Conservation (phyloP, 2,888 invertebrate species). For the Drosophila atripex region DNA sequence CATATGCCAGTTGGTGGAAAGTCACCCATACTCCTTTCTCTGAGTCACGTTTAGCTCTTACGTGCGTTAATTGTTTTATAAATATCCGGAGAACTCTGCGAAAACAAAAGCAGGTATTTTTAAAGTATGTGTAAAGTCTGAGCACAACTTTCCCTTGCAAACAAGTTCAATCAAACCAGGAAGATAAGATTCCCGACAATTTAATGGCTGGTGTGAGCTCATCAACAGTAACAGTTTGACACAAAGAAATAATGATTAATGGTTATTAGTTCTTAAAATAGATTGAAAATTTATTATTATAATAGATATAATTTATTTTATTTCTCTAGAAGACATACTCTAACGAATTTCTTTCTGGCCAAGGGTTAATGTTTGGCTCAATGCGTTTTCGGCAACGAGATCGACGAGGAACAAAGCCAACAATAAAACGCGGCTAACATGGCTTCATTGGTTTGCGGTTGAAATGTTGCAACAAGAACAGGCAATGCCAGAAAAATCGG, state of each 20-base stretch:
- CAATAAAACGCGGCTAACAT: constrained; percentile 17
- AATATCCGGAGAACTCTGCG: constrained; percentile 22
- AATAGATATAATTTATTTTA: neutral
- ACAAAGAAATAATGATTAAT: constrained; percentile 4
- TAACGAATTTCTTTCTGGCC: neutral
- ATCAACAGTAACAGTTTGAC: neutral
- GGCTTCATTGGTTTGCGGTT: constrained; percentile 52
- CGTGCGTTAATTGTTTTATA: constrained; percentile 26
- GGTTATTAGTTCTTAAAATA: neutral
- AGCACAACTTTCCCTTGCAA: constrained; percentile 26
- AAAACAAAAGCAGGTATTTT: constrained; percentile 21
- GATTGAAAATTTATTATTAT: neutral
- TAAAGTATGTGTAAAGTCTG: constrained; percentile 15
- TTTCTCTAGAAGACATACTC: neutral
- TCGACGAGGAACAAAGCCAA: constrained; percentile 35
- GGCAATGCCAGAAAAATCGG: constrained; percentile 24
- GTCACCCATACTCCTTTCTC: constrained; percentile 19
- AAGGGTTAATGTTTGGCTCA: constrained; percentile 58
- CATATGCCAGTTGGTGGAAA: neutral
- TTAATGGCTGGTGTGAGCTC: constrained; percentile 12
- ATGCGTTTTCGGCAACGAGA: constrained; percentile 62
- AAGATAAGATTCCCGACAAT: constrained; percentile 15
- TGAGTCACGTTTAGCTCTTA: constrained; percentile 23
- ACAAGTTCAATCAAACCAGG: constrained; percentile 9
- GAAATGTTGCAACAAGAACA: constrained; percentile 69